Evolutionary conservation across 2,888 invertebrate species (phyloP).

Genomic region (Resseliella maxima): DNA sequence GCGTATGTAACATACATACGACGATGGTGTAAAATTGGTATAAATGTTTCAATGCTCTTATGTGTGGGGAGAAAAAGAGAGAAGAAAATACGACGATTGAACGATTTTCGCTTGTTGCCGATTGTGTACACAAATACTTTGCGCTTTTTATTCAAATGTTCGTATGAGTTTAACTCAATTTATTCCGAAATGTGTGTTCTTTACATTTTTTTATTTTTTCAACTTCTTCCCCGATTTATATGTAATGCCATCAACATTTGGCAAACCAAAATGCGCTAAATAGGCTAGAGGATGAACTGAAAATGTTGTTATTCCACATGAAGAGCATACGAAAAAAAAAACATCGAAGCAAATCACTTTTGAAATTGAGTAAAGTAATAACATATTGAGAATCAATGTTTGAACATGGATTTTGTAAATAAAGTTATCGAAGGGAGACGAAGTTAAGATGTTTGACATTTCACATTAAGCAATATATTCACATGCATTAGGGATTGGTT

Average conservation of each 20-base stretch:
- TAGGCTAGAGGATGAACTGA: slow-evolving; percentile 2
- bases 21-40: slow-evolving; percentile 7
- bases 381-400: slow-evolving; percentile 29
- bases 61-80: neutral
- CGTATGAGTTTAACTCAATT: slow-evolving; percentile 31
- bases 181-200: slow-evolving; percentile 35
- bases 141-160: slow-evolving; percentile 3
- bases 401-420: neutral
- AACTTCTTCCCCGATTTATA: neutral
- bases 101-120: slow-evolving; percentile 43
- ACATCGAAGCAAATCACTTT: neutral
- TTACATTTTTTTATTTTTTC: neutral
- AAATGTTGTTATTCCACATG: neutral
- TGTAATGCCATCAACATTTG: slow-evolving; percentile 14
- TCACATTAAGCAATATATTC: no score
- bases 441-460: slow-evolving; percentile 35
- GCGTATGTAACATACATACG: neutral
- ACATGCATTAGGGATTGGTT: neutral
- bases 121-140: slow-evolving; percentile 16
- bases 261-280: slow-evolving; percentile 43
- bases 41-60: neutral
- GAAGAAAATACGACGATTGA: neutral
- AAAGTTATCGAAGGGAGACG: slow-evolving; percentile 6
- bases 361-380: slow-evolving; percentile 25
- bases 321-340: neutral